Conservation (phyloP, 2,888 invertebrate species). For the Mythimna albipuncta region DNA sequence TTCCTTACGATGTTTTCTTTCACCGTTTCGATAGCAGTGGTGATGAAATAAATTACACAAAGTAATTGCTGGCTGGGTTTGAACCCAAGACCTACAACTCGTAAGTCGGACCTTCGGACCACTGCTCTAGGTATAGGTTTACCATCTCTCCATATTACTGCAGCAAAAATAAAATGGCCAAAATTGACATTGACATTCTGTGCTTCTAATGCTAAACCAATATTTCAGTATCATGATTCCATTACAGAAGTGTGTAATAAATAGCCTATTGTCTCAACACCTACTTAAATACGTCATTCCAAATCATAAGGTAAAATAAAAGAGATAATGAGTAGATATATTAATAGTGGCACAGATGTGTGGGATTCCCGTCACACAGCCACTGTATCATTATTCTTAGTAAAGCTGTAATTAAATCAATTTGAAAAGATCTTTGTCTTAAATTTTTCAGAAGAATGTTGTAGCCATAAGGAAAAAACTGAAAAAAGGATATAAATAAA, state of each 20-base stretch:
- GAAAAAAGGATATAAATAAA: not conserved
- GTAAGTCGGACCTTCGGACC: no score
- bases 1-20: no score
- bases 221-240: not conserved
- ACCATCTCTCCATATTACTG: no score
- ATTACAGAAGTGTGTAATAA: not conserved
- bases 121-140: no score
- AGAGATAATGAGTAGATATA: not conserved
- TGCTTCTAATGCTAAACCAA: no score
- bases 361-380: slow-evolving; percentile 39
- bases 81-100: no score
- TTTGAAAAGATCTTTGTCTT: slow-evolving; percentile 45
- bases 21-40: no score
- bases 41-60: no score
- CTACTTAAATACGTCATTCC: not conserved
- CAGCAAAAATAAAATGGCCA: no score
- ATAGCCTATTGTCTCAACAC: not conserved
- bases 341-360: slow-evolving; percentile 11
- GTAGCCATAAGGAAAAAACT: slow-evolving; percentile 17
- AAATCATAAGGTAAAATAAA: slow-evolving; percentile 19
- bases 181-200: no score
- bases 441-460: not conserved
- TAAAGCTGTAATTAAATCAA: slow-evolving; percentile 47
- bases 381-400: slow-evolving; percentile 27
- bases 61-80: no score